Percentiles rank a stretch among this genome's conserved stretches.
phyloP scores from a whole-genome alignment of 2,888 invertebrate species.

The Liposcelis brunnea region DNA sequence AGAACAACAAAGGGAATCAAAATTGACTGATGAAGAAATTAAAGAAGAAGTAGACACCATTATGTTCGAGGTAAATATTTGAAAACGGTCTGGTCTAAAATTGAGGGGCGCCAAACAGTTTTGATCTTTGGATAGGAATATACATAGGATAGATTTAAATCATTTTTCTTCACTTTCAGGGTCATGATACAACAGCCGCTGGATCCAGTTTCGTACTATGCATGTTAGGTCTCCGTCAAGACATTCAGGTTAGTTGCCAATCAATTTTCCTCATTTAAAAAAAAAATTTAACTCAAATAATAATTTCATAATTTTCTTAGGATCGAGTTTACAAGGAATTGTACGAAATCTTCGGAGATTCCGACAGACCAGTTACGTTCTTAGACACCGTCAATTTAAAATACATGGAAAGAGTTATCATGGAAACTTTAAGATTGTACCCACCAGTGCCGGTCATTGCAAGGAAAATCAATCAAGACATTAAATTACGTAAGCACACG shows the following conservation, averaged over 20 bases:
- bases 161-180: conserved; percentile 27
- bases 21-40: conserved; percentile 59
- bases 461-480: conserved; percentile 49
- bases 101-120: too few relatives aligned
- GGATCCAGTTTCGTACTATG: conserved; percentile 68
- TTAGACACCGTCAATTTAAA: conserved; percentile 75
- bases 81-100: too few relatives aligned
- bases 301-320: conserved; percentile 19
- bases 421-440: conserved; percentile 63
- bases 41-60: conserved; percentile 77
- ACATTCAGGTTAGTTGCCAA: conserved; percentile 42
- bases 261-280: too few relatives aligned
- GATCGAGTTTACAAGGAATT: conserved; percentile 54
- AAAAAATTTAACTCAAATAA: too few relatives aligned
- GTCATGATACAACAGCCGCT: conserved; percentile 67
- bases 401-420: conserved; percentile 60
- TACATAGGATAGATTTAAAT: too few relatives aligned
- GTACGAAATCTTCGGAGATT: conserved; percentile 56
- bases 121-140: too few relatives aligned
- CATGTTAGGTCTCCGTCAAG: conserved; percentile 53
- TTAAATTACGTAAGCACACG: conserved; percentile 42
- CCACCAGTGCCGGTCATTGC: conserved; percentile 68
- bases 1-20: conserved; percentile 59
- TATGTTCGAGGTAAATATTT: conserved; percentile 55
- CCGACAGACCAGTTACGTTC: conserved; percentile 57